These are phyloP conservation scores for Drosophila obscura DNA, from an alignment of 1,140 invertebrate species.

Conservation along the genomic window DNA sequence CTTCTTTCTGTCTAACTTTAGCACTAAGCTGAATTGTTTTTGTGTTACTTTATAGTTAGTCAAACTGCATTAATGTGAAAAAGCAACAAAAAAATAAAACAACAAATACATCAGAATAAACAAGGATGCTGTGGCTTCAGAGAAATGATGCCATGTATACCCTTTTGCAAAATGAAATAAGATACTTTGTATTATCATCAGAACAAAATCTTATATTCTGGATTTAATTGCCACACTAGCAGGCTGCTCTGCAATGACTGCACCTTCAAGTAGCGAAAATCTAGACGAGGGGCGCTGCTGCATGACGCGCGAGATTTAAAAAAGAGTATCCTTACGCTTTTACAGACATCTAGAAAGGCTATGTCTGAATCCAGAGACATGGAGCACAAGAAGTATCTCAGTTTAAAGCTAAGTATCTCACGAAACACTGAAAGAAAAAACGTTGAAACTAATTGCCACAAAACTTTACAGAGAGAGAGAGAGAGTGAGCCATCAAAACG, in stretches of 20 bases:
- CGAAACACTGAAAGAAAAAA: neutral
- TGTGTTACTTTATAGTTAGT: slow-evolving; percentile 63
- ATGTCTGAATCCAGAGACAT: too few relatives aligned
- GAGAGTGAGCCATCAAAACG: slow-evolving; percentile 2
- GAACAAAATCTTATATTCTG: too few relatives aligned
- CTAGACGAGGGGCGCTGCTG: too few relatives aligned
- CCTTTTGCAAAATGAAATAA: neutral
- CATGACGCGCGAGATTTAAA: too few relatives aligned
- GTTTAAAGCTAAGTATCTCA: too few relatives aligned
- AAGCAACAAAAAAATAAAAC: slow-evolving; percentile 48
- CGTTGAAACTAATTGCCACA: slow-evolving; percentile 1
- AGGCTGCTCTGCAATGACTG: too few relatives aligned
- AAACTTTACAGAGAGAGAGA: neutral
- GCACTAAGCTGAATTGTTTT: slow-evolving; percentile 67
- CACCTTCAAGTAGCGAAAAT: too few relatives aligned
- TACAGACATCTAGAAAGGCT: too few relatives aligned
- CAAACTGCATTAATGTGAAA: slow-evolving; percentile 61
- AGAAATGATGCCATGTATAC: neutral
- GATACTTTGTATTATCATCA: too few relatives aligned
- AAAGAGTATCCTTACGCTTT: too few relatives aligned
- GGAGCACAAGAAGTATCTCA: too few relatives aligned
- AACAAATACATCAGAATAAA: slow-evolving; percentile 43
- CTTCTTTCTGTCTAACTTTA: slow-evolving; percentile 40
- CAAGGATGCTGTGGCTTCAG: slow-evolving; percentile 5
- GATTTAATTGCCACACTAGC: too few relatives aligned